Base-by-base conservation (phyloP, 2,888 invertebrate species). In the Cataglyphis livida region DNA sequence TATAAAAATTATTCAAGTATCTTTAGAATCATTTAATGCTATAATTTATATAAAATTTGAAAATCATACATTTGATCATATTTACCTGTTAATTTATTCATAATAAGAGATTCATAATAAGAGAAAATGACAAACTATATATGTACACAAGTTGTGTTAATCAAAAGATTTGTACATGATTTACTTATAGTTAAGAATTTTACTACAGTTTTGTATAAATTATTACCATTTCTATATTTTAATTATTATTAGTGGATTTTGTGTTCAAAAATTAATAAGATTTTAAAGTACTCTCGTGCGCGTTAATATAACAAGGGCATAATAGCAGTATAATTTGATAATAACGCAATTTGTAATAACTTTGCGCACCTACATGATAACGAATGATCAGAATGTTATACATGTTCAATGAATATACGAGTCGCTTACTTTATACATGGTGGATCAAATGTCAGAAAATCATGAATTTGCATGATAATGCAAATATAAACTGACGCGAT, bases 331-430 rank as follows among this genome's bases (percentile, higher is more conserved):
- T 48, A 54, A 48, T 41, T 18, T 35, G 57, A 82, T 41, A 48
- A 82, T 41, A 48, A 75, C 10, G 71, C 81, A 48, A 59, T 64
- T 57, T 79, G 32, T 79, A 74, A 65, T 54, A 64, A 9, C 62
- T 48, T 21, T 12, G 35, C 38, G 18, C 54, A 76, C 44, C 61
- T 44, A 25, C 38, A 70, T 81, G 54, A 73, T 81, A 85, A 54
- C 75, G 81, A 83, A 64, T 74, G n/a, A 65, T 74, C 82, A 81
- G 25, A 76, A 48, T 62, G 68, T 76, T 85, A 91, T 48, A 48
- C 93, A 91, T 92, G 91, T 92, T 91, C 91, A 91, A 90, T 88
- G 88, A 90, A 48, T 48, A 89, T 28, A 38, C 18, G 4, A 66
- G 7, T 28, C 38, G 54, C n/a, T 75, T 41, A 64, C 48, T 35